phyloP scores from a whole-genome alignment of 2,113 vertebrate species.

The Coturnix japonica region DNA sequence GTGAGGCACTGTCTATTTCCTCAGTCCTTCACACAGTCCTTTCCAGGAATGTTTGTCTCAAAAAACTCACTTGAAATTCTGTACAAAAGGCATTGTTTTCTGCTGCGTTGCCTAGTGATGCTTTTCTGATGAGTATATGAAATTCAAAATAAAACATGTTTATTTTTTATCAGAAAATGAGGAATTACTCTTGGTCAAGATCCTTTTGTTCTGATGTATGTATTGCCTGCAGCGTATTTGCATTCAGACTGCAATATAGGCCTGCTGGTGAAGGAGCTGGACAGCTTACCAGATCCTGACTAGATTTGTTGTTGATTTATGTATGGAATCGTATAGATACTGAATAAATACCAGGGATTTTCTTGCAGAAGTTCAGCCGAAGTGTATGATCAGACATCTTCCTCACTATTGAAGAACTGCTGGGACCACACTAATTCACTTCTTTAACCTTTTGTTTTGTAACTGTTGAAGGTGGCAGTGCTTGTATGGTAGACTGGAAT shows the following conservation, averaged over 20 bases:
- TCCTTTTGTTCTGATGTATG: background rate
- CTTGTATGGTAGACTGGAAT: background rate
- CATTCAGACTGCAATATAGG: background rate
- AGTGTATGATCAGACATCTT: background rate
- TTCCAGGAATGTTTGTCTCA: background rate
- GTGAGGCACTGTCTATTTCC: background rate
- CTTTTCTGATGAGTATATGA: background rate
- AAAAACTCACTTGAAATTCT: background rate
- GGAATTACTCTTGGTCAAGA: background rate
- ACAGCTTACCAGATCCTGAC: background rate
- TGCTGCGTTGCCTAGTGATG: background rate
- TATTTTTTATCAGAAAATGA: background rate
- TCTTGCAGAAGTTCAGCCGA: background rate
- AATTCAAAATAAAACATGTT: background rate
- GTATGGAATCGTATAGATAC: background rate
- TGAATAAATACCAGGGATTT: background rate
- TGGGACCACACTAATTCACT: background rate
- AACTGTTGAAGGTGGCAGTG: background rate
- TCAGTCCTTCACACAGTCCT: background rate
- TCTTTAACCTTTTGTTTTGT: conserved; percentile 23
- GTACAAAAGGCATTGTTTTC: background rate
- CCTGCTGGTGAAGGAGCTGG: background rate
- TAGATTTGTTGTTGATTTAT: background rate
- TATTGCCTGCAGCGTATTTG: background rate
- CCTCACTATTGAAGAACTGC: background rate